Evolutionary conservation across 1,140 invertebrate species (phyloP).

Genomic region (Philotrypesis tridentata): DNA sequence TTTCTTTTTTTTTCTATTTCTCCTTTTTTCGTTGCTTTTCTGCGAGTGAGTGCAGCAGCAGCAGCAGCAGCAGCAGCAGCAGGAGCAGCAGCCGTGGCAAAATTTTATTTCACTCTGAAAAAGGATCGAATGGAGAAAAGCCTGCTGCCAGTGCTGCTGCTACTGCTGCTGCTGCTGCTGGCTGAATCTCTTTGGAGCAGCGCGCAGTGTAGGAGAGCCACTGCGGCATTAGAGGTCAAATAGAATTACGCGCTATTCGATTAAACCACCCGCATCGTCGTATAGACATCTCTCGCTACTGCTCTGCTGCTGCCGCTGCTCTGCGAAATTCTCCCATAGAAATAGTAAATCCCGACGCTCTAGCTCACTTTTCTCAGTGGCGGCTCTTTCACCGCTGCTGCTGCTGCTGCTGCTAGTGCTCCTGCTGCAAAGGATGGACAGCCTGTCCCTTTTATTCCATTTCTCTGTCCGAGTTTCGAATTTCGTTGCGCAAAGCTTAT

Average conservation of each 20-base stretch:
- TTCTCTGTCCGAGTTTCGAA: slow-evolving; percentile 38
- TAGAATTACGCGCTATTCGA: slow-evolving; percentile 68
- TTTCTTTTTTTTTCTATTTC: too few relatives aligned
- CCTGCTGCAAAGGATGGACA: neutral
- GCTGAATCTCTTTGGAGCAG: slow-evolving; percentile 19
- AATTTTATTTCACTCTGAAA: slow-evolving; percentile 66
- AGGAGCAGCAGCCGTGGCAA: slow-evolving; percentile 55
- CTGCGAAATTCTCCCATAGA: slow-evolving; percentile 1
- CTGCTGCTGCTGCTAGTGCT: too few relatives aligned
- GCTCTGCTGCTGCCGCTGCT: neutral
- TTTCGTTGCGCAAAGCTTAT: slow-evolving; percentile 41
- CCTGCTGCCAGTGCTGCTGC: too few relatives aligned
- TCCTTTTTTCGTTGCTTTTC: neutral
- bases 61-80: too few relatives aligned
- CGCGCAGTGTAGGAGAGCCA: neutral
- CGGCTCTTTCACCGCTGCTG: neutral
- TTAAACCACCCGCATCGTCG: slow-evolving; percentile 58
- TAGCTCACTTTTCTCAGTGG: neutral
- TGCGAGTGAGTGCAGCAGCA: slow-evolving; percentile 30
- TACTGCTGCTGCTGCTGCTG: too few relatives aligned
- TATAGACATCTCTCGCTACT: slow-evolving; percentile 30
- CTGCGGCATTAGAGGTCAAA: slow-evolving; percentile 58
- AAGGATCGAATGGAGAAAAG: slow-evolving; percentile 48
- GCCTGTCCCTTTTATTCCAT: slow-evolving; percentile 36
- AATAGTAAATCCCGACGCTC: slow-evolving; percentile 43